Evolutionary conservation across 2,113 vertebrate species (phyloP).

Genomic region (Anarhynchus alexandrinus): DNA sequence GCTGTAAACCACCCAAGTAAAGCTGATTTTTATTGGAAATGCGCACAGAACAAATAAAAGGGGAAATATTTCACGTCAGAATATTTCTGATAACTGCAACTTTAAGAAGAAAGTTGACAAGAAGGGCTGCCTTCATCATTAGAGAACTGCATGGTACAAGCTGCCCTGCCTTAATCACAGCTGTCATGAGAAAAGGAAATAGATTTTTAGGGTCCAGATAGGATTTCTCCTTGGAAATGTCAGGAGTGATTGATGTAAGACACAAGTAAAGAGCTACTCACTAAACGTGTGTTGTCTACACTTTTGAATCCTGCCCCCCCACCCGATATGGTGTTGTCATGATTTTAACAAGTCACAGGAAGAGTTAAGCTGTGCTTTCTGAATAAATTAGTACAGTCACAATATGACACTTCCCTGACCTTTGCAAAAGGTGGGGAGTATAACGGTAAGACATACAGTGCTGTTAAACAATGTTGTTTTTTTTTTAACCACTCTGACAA

Average conservation of each 20-base stretch:
- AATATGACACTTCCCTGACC: conserved; percentile 55
- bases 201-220: conserved; percentile 56
- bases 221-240: conserved; percentile 51
- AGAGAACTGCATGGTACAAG: conserved; percentile 21
- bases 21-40: neutral
- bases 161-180: conserved; percentile 54
- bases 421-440: conserved; percentile 23
- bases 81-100: conserved; percentile 13
- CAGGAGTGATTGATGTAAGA: conserved; percentile 62
- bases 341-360: conserved; percentile 40
- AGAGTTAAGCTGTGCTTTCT: conserved; percentile 46
- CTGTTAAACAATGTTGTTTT: conserved; percentile 27
- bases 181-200: conserved; percentile 50
- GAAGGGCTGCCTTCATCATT: conserved; percentile 31
- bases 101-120: conserved; percentile 45
- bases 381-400: conserved; percentile 65
- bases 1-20: neutral
- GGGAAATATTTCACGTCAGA: neutral
- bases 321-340: conserved; percentile 59
- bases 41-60: neutral
- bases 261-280: conserved; percentile 49
- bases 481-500: conserved; percentile 49
- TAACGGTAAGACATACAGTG: conserved; percentile 48
- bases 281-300: conserved; percentile 52
- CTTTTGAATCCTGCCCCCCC: conserved; percentile 21